Percentiles rank a stretch among this genome's conserved stretches.
Conservation (phyloP, 2,797 vertebrate genomes). For the Poeciliopsis gracilis region DNA sequence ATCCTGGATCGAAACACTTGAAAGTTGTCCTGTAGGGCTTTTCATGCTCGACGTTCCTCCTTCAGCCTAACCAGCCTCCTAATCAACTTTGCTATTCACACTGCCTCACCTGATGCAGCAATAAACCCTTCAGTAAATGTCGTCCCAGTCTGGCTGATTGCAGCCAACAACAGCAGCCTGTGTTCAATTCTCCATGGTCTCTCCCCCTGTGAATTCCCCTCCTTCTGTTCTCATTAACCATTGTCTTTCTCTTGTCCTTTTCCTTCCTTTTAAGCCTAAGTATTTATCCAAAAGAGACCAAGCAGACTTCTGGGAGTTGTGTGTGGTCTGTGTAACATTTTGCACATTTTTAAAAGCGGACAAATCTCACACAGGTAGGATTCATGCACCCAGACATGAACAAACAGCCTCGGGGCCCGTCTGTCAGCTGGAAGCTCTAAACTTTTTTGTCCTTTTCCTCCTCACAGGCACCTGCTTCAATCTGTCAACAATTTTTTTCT, state of each 20-base stretch:
- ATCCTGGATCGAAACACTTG: not conserved
- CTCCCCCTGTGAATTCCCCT: slow-evolving; percentile 42
- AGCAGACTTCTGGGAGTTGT: slow-evolving; percentile 11
- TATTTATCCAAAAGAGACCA: slow-evolving; percentile 18
- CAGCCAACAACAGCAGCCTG: slow-evolving; percentile 63
- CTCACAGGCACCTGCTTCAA: slow-evolving; percentile 40
- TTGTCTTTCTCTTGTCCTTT: slow-evolving; percentile 51
- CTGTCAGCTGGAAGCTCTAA: slow-evolving; percentile 46
- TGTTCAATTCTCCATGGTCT: slow-evolving; percentile 53
- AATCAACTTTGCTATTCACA: slow-evolving; percentile 30
- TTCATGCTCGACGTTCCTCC: not conserved
- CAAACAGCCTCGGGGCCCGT: slow-evolving; percentile 21
- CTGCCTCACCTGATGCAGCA: slow-evolving; percentile 61
- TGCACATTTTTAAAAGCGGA: slow-evolving; percentile 19
- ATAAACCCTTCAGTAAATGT: slow-evolving; percentile 62
- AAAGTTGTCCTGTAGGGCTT: not conserved
- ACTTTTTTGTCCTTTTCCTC: slow-evolving; percentile 23
- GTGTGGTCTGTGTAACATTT: slow-evolving; percentile 8
- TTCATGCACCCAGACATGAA: slow-evolving; percentile 3
- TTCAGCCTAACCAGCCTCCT: not conserved
- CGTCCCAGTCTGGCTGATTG: slow-evolving; percentile 53
- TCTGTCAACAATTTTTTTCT: slow-evolving; percentile 47
- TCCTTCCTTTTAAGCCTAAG: slow-evolving; percentile 26
- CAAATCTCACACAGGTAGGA: slow-evolving; percentile 12
- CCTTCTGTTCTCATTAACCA: slow-evolving; percentile 59